Percentiles rank a stretch among this genome's conserved stretches.
These are phyloP conservation scores for Coilia nasus DNA, from an alignment of 2,797 vertebrate species.

Conservation along the genomic window DNA sequence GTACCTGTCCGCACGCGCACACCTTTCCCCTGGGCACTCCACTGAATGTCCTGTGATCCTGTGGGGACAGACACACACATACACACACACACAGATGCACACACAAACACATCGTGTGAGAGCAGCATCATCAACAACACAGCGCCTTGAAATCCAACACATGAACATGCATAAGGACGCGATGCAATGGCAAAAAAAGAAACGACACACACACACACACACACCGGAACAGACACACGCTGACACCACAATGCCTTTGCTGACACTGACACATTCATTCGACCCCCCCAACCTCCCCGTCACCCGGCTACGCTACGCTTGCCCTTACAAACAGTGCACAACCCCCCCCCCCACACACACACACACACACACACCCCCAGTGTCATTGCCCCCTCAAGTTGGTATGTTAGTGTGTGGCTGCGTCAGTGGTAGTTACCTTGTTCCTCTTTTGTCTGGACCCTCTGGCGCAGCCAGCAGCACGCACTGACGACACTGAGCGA, in stretches of 20 bases:
- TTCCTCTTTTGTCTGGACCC: constrained; percentile 61
- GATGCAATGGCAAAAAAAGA: background rate
- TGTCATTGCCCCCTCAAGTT: background rate
- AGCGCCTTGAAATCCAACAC: background rate
- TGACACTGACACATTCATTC: constrained; percentile 32
- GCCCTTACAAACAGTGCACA: background rate
- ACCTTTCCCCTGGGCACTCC: constrained; percentile 46
- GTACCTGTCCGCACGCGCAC: constrained; percentile 51
- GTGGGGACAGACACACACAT: constrained; percentile 40
- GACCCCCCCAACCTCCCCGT: too few relatives aligned
- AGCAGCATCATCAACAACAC: background rate
- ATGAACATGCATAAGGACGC: constrained; percentile 5
- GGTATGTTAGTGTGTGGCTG: constrained; percentile 22
- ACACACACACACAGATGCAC: constrained; percentile 15
- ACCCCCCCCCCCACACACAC: background rate
- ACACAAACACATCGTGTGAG: background rate
- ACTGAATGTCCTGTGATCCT: constrained; percentile 27
- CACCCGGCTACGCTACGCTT: background rate
- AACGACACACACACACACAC: background rate
- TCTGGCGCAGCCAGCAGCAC: constrained; percentile 52
- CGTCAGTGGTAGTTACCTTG: constrained; percentile 64
- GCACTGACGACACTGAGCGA: constrained; percentile 63
- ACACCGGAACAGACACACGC: constrained; percentile 24
- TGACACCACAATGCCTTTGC: constrained; percentile 18
- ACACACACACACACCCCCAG: constrained; percentile 6